Evolutionary conservation across 2,888 invertebrate species (phyloP), one percentile per base, ranked within the genome.

Genomic region (Chromoteleia sp.): DNA sequence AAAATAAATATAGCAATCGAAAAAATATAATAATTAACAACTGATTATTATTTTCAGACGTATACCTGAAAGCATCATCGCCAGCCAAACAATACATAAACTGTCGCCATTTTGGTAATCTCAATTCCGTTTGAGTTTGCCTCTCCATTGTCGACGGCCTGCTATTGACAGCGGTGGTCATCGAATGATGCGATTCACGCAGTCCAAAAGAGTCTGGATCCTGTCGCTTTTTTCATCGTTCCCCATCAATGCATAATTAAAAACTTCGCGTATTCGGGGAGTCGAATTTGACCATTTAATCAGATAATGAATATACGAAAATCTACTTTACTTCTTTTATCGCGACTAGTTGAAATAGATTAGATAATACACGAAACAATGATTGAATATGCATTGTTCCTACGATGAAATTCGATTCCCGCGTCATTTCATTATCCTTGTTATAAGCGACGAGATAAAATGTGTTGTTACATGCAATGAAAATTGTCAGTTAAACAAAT

Each of bases 1-100:
- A n/a, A n/a, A n/a, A n/a, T n/a, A n/a, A n/a, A n/a, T n/a, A n/a
- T n/a, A n/a, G n/a, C n/a, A n/a, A n/a, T n/a, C n/a, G n/a, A n/a
- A n/a, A n/a, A n/a, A n/a, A n/a, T n/a, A n/a, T n/a, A n/a, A n/a
- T n/a, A n/a, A n/a, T n/a, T n/a, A n/a, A n/a, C n/a, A n/a, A n/a
- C n/a, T n/a, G n/a, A n/a, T 36, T 56, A 21, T 56, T 67, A 52
- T 52, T 30, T 36, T 12, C 10, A 21, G 12, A 50, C 10, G 30
- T 15, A 8, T 74, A 91, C 91, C 89, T 93, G 91, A 96, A 96
- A 67, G 94, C 94, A 84, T 95, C 95, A 87, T 96, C 96, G 0
- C 96, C 96, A 43, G 95, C 94, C 12, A 97, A 93, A 88, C 97
- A 97, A 91, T 96, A 95, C 84, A 97, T 92, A 86, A 97, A 94